Evolutionary conservation across 2,797 vertebrate genomes (phyloP).

Genomic region (Galaxias olidus): DNA sequence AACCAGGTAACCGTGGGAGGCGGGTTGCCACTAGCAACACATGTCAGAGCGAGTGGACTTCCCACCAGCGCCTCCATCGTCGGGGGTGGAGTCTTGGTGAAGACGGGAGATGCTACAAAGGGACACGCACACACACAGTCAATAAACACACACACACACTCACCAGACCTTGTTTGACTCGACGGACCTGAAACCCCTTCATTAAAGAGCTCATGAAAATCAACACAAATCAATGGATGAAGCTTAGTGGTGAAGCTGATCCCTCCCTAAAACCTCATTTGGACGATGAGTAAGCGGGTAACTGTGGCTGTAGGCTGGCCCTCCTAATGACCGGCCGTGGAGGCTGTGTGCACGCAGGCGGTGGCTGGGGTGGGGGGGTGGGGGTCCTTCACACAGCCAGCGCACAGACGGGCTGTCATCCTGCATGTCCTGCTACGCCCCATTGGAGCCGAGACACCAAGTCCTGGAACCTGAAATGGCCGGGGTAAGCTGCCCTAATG

Average conservation of each 20-base stretch:
- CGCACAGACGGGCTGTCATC: slow-evolving; percentile 32
- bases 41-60: slow-evolving; percentile 75
- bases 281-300: no score
- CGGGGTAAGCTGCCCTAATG: slow-evolving; percentile 39
- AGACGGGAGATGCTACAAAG: slow-evolving; percentile 81
- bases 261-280: no score
- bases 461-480: slow-evolving; percentile 27
- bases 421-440: slow-evolving; percentile 32
- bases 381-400: not conserved
- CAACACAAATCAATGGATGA: slow-evolving; percentile 6
- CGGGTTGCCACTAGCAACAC: slow-evolving; percentile 84
- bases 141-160: not conserved
- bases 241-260: not conserved
- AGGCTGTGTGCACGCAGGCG: slow-evolving; percentile 1
- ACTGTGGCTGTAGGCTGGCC: no score
- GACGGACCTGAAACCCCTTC: not conserved
- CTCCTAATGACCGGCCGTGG: not conserved
- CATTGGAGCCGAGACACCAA: slow-evolving; percentile 7
- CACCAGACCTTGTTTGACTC: not conserved
- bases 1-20: slow-evolving; percentile 84
- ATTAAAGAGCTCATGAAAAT: not conserved
- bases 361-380: not conserved
- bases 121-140: slow-evolving; percentile 19
- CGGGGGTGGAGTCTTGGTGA: slow-evolving; percentile 79
- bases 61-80: slow-evolving; percentile 77